Base-by-base conservation (phyloP, 2,888 invertebrate genomes). In the Synanthedon vespiformis region DNA sequence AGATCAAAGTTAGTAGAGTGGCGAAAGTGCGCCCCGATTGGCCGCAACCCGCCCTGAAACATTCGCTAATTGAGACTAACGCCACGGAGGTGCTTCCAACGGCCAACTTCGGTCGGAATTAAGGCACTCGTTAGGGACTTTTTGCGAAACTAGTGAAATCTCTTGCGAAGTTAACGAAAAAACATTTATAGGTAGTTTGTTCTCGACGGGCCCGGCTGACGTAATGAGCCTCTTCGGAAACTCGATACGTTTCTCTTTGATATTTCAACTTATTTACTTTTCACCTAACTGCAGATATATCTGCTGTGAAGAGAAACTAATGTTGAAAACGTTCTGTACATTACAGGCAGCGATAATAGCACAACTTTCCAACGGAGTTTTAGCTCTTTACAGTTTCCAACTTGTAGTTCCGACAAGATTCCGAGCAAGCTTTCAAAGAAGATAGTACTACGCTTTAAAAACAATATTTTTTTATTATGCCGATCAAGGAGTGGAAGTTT, bases 51-150 rank as follows among this genome's bases (percentile, higher is more conserved):
- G 41, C 54, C 53, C 41, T 40, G 59, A 61, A 70, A 70, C 72
- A 70, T 63, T 63, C 64, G 61, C 72, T 79, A 80, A 81, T 80
- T 80, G 74, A 73, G 75, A 72, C 65, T 67, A 68, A 68, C 70
- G 57, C 52, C 49, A 50, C 14, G 57, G 67, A 69, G 71, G 72
- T 70, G 66, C 67, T 61, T 40, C 63, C 63, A 55, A 58, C 64
- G 64, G 53, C 66, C 61, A 79, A 81, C 80, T 83, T 78, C 66
- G 64, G 59, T 61, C 66, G 62, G 75, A 74, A 79, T 81, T 80
- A 79, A 81, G 74, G 68, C 72, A 73, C 79, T 82, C 80, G 80
- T 83, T 82, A 80, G 72, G 60, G 73, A 78, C 75, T 81, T 82
- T 80, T 78, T 77, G 78, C 70, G 68, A 70, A 72, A 69, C 71